These are phyloP conservation scores for Zaprionus nigranus DNA, from an alignment of 1,140 invertebrate species.

Conservation along the genomic window DNA sequence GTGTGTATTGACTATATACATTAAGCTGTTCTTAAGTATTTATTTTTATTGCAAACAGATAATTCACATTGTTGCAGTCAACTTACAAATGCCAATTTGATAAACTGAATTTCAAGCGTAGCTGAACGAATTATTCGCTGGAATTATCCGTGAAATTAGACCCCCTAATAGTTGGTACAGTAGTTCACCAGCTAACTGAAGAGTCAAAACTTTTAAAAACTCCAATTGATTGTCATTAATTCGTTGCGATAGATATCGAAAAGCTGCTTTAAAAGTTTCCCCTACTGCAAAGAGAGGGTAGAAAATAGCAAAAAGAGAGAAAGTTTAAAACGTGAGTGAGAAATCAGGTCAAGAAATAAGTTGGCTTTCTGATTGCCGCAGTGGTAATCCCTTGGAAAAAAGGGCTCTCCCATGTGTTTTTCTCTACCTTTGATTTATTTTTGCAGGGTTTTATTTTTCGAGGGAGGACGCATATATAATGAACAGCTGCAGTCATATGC, in stretches of 20 bases:
- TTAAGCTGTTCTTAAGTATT: constrained; percentile 8
- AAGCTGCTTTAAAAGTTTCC: constrained; percentile 64
- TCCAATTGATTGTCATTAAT: constrained; percentile 40
- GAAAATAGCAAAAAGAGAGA: neutral
- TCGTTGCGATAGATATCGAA: constrained; percentile 40
- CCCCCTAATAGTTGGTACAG: neutral
- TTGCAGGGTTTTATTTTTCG: constrained; percentile 16
- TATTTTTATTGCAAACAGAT: constrained; percentile 50
- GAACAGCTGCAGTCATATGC: constrained; percentile 52
- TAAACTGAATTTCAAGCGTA: constrained; percentile 34
- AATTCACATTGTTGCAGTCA: constrained; percentile 30
- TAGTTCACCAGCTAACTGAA: neutral
- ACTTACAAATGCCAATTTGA: constrained; percentile 47
- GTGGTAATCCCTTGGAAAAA: constrained; percentile 6
- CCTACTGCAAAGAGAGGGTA: neutral
- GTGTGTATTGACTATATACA: constrained; percentile 25
- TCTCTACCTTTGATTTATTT: constrained; percentile 44
- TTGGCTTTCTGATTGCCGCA: constrained; percentile 29
- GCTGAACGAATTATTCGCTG: constrained; percentile 13
- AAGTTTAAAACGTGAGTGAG: constrained; percentile 27
- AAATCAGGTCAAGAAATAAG: constrained; percentile 53
- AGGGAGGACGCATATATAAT: constrained; percentile 49
- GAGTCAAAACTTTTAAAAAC: constrained; percentile 28
- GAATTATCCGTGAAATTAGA: neutral
- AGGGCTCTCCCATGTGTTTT: constrained; percentile 15